Percentiles rank a stretch among this genome's conserved stretches.
These are phyloP conservation scores for Pygoscelis antarcticus DNA, from an alignment of 2,113 vertebrate genomes.

Conservation along the genomic window DNA sequence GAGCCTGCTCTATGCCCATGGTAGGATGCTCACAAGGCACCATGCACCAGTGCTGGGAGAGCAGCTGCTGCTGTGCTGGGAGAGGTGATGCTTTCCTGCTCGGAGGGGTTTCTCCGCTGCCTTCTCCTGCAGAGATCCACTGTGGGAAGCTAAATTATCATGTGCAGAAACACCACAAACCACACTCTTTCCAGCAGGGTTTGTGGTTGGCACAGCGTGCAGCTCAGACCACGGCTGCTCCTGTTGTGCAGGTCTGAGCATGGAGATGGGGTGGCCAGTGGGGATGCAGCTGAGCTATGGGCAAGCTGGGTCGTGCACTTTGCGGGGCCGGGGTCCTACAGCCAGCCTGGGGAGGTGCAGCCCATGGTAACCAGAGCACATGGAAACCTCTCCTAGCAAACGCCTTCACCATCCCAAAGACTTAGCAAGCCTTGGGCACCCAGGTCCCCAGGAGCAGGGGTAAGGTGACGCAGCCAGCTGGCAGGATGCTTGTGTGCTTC, in stretches of 20 bases:
- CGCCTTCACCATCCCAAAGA: neutral
- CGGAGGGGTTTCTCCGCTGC: neutral
- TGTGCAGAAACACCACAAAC: neutral
- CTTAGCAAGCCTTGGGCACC: too few relatives aligned
- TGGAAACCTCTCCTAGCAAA: neutral
- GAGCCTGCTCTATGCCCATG: fast-evolving
- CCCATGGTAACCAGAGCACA: neutral
- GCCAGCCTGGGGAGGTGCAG: neutral
- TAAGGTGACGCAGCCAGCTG: neutral
- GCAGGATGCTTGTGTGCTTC: neutral
- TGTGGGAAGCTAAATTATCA: neutral
- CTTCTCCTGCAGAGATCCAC: neutral
- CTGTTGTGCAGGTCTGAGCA: neutral
- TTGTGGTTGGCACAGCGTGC: fast-evolving
- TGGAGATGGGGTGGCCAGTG: fast-evolving
- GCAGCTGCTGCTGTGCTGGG: neutral
- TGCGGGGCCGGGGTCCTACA: fast-evolving
- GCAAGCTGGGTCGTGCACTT: neutral
- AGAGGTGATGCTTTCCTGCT: neutral
- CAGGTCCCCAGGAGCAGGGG: fast-evolving
- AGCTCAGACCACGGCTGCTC: fast-evolving
- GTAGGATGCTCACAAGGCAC: neutral
- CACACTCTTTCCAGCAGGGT: neutral
- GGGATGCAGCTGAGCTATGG: neutral
- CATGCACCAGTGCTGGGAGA: neutral